Evolutionary conservation across 2,113 vertebrate species (phyloP), one percentile per base, ranked within the genome.

Genomic region (Barnardius zonarius): DNA sequence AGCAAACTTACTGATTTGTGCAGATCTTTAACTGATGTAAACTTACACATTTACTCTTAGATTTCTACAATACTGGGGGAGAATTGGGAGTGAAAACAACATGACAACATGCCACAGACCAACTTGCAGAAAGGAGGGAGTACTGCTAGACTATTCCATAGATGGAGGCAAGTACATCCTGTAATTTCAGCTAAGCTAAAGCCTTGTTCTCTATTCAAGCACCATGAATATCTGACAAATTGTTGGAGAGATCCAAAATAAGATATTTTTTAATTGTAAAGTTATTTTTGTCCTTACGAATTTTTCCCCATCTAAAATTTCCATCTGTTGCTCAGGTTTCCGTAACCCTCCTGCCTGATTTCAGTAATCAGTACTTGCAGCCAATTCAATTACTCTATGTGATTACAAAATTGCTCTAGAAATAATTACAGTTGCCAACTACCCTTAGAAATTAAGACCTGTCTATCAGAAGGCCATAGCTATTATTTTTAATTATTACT

Each of bases 11-110:
- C 52, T 5, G 1, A 3, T 68, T 91, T 86, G 35, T 43, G 33
- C 44, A 75, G 61, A n/a, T 37, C 20, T 69, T 49, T 77, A 52
- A 79, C 28, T 89, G 18, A 41, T 54, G 9, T 39, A 52, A 90
- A 63, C 13, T 31, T 78, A 61, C 7, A 31, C 35, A 24, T 77
- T 97, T 94, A 23, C 37, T 59, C 77, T 88, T 85, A 99, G 99
- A 96, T 99, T 99, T 98, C 98, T 99, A 73, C 99, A 99, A 70
- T 99, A 99, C 97, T 99, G 99, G 99, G 99, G 99, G 13, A 98
- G 98, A 95, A 99, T 99, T 67, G 99, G 99, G 73, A 99, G 99
- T 96, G 99, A 99, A 90, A 99, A 98, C 89, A 99, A 99, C 95
- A 98, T 99, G 98, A 99, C 99, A 69, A 98, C 98, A 61, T 99